These are phyloP conservation scores for Uromys caudimaculatus DNA, from an alignment of 2,797 vertebrate species.

Conservation along the genomic window DNA sequence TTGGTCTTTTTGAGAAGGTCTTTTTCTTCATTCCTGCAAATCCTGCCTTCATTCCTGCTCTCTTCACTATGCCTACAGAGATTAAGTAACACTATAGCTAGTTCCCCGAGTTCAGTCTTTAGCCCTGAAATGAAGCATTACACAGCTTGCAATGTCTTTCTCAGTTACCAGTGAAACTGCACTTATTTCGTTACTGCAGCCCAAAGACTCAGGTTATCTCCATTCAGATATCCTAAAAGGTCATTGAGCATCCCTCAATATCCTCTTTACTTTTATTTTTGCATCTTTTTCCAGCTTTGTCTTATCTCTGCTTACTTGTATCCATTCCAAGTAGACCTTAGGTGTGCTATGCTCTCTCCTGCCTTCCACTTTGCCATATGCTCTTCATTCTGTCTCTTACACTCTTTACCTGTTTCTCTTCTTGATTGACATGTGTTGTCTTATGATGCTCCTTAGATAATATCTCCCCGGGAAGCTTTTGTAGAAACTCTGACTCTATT, in stretches of 20 bases:
- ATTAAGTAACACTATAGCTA: neutral
- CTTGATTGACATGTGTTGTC: neutral
- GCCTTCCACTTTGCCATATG: neutral
- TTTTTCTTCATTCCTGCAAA: neutral
- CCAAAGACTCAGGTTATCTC: neutral
- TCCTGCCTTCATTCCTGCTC: neutral
- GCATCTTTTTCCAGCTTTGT: neutral
- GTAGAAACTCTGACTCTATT: neutral
- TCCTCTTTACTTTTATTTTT: neutral
- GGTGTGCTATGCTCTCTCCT: neutral
- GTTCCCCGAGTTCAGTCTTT: neutral
- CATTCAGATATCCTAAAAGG: neutral
- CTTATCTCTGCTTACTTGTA: neutral
- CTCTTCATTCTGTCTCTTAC: neutral
- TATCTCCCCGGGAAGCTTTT: neutral
- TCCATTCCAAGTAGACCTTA: neutral
- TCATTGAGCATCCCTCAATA: neutral
- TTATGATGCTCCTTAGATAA: neutral
- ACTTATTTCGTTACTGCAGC: neutral
- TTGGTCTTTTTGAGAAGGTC: neutral
- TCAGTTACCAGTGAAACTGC: conserved; percentile 9
- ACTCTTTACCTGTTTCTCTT: neutral
- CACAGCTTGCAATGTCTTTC: neutral
- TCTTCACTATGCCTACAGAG: conserved; percentile 24
- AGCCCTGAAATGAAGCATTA: neutral